Evolutionary conservation across 1,140 invertebrate species (phyloP).

Genomic region (Aphelinus atriplicis): DNA sequence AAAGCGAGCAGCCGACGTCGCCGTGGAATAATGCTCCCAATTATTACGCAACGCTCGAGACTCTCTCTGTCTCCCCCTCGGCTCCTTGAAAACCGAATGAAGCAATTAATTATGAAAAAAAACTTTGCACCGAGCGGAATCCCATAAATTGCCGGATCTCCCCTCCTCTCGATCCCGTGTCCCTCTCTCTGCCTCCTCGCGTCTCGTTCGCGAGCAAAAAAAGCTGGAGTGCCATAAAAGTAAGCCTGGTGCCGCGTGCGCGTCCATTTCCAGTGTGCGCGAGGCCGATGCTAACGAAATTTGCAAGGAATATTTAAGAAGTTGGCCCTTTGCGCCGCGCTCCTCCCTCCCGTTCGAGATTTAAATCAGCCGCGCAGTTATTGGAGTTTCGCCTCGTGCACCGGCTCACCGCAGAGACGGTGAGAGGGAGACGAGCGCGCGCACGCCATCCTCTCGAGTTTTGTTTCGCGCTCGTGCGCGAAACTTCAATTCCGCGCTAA

Average conservation of each 20-base stretch:
- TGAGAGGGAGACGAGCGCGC: too few species aligned
- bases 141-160: too few species aligned
- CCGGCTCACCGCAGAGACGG: not conserved
- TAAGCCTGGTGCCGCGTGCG: too few species aligned
- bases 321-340: conserved; percentile 9
- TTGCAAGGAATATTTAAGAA: conserved; percentile 29
- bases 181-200: too few species aligned
- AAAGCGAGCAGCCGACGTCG: too few species aligned
- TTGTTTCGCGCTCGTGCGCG: conserved; percentile 17
- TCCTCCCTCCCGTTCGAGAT: not conserved
- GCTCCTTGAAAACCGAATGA: too few species aligned
- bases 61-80: too few species aligned
- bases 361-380: conserved; percentile 32
- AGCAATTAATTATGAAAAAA: not conserved
- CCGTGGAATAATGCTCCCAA: too few species aligned
- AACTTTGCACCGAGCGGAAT: not conserved
- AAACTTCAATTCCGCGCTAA: conserved; percentile 45
- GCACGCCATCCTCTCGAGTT: conserved; percentile 4
- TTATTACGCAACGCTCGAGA: too few species aligned
- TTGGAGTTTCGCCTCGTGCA: conserved; percentile 3
- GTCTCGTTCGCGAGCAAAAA: too few species aligned
- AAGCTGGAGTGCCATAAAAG: too few species aligned
- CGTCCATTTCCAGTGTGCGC: conserved; percentile 8
- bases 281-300: conserved; percentile 19
- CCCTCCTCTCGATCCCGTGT: too few species aligned